phyloP scores from a whole-genome alignment of 2,888 invertebrate species.

The Petrolisthes manimaculis region DNA sequence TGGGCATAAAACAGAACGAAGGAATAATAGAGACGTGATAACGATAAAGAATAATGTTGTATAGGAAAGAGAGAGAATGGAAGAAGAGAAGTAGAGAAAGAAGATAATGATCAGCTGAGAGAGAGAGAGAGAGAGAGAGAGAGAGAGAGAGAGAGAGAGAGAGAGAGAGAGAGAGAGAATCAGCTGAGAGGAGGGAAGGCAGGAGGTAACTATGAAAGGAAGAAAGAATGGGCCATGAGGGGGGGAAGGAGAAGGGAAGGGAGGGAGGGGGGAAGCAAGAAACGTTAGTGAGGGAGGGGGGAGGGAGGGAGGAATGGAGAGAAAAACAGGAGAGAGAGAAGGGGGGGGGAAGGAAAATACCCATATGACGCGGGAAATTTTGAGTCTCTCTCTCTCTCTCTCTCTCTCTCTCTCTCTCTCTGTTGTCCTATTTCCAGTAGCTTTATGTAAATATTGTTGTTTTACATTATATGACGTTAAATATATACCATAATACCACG shows the following conservation, averaged over 20 bases:
- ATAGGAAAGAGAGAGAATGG: neutral
- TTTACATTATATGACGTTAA: neutral
- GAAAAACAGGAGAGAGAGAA: conserved; percentile 3
- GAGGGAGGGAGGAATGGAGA: conserved; percentile 13
- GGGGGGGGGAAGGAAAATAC: neutral
- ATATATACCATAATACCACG: no score
- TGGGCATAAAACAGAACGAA: neutral
- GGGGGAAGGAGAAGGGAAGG: neutral
- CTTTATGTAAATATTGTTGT: neutral
- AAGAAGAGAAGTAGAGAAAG: neutral
- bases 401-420: conserved; percentile 4
- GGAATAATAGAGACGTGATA: neutral
- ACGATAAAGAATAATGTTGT: neutral
- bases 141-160: neutral
- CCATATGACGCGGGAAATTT: neutral
- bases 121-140: neutral
- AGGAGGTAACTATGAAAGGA: neutral
- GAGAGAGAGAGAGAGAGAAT: neutral
- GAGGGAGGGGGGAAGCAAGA: neutral
- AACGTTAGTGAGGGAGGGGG: no score
- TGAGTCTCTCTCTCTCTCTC: conserved; percentile 9
- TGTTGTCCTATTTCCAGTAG: neutral
- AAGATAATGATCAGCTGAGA: neutral
- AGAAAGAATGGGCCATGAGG: neutral
- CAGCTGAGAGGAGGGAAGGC: neutral